Conservation (phyloP, 2,888 invertebrate genomes). For the Mesorhabditis belari region DNA sequence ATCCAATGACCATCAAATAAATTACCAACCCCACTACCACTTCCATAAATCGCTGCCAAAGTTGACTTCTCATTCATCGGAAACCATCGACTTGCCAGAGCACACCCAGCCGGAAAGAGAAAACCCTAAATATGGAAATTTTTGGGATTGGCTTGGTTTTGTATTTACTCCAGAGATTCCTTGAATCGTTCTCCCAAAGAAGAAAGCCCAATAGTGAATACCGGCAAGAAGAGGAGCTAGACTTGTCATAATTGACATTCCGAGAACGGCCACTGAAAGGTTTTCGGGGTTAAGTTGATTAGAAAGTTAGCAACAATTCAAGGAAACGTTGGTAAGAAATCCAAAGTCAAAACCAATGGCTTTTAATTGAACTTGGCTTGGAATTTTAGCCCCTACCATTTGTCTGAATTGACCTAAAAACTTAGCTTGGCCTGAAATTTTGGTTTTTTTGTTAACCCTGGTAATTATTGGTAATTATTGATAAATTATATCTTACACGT, state of each 20-base stretch:
- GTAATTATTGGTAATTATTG: not conserved
- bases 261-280: not conserved
- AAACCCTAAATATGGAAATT: not conserved
- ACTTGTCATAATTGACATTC: not conserved
- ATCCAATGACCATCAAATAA: too few relatives aligned
- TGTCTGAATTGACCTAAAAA: too few relatives aligned
- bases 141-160: not conserved
- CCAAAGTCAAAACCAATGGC: too few relatives aligned
- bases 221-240: not conserved
- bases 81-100: not conserved
- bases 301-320: too few relatives aligned
- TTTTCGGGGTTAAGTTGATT: too few relatives aligned
- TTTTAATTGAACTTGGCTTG: too few relatives aligned
- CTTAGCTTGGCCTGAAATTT: too few relatives aligned
- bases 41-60: not conserved
- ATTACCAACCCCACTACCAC: not conserved
- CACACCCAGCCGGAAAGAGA: not conserved
- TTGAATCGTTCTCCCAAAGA: not conserved
- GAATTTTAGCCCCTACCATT: too few relatives aligned
- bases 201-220: not conserved
- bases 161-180: not conserved
- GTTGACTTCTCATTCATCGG: not conserved
- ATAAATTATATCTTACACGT: not conserved
- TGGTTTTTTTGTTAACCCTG: too few relatives aligned
- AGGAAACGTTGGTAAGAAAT: too few relatives aligned